Evolutionary conservation across 2,797 vertebrate species (phyloP), one percentile per base, ranked within the genome.

Genomic region (Anguilla obscura): DNA sequence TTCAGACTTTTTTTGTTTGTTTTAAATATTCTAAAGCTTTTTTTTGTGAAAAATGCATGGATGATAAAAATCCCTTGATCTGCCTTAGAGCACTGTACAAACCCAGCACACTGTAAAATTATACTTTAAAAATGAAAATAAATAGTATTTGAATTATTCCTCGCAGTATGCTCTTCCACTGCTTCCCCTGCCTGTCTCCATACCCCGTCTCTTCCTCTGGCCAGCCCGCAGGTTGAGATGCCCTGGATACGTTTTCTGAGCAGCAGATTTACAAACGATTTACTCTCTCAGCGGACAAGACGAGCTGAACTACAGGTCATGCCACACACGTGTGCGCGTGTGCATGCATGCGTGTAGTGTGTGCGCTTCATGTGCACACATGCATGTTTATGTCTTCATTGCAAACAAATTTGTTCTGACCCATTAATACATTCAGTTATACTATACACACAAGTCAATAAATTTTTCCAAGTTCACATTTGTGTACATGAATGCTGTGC

Each of bases 51-150:
- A 89, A 50, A 71, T 91, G 91, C 92, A 91, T 92, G 91, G 89
- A 90, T 91, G 87, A 91, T 89, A 83, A 88, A 88, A 89, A 79
- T 80, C 88, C 86, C 88, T 89, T 45, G 21, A 89, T 90, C 88
- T 89, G 91, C 91, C 90, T 91, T 92, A 56, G 89, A 90, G 91
- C 88, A 90, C 89, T 92, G 91, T 91, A 91, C 89, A 91, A 91
- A 91, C 90, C 89, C 90, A 92, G 90, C 90, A 92, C 90, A 92
- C 91, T 93, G 92, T 92, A 91, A 88, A 92, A 90, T 89, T 89
- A 91, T 86, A 89, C 91, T 90, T 91, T 90, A 90, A 90, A 90
- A 90, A 69, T 84, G 86, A 88, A 90, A 92, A 90, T 89, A 90
- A 92, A 89, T 87, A 84, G 74, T 91, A 91, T 92, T 92, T 92